Evolutionary conservation across 2,888 invertebrate species (phyloP), one percentile per base, ranked within the genome.

Genomic region (Papilio demoleus): DNA sequence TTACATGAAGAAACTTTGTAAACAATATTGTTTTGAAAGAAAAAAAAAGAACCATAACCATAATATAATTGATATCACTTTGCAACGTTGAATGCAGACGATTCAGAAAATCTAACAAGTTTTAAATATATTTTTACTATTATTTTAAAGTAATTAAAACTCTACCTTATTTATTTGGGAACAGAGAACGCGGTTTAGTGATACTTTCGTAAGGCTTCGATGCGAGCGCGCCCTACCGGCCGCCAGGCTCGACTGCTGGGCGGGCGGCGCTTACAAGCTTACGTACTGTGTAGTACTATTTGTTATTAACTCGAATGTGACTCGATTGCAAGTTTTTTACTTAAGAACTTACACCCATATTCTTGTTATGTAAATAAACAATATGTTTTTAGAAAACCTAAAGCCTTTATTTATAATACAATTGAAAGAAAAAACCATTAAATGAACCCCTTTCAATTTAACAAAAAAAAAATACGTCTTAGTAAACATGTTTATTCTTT

Each of bases 171-270:
- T 12, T 59, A 61, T 70, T 67, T 60, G 47, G 58, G 67, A 75
- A 74, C 71, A 74, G 74, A 75, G 72, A 71, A 19, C 71, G 72
- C 73, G 72, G 71, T 58, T 65, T 59, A 53, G 19, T 36, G 63
- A 67, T 58, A 59, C 64, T 64, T 56, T n/a, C 36, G 34, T 11
- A 6, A 64, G 70, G 72, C 50, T 73, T 72, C 68, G 62, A 76
- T 65, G 74, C 81, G 80, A 77, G 81, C 76, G 79, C 81, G 82
- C 82, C 81, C 79, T 76, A 73, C 78, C 75, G 75, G 68, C 75
- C 71, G 70, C 79, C 78, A 72, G 73, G 68, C 74, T 74, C 80
- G 81, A 87, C 87, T 87, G 82, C 59, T 73, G 85, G 87, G 85
- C 85, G 86, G 85, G 84, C 80, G 79, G 75, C 70, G 73, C 71